A percentile compares a stretch with the other conserved stretches of the same genome.
phyloP scores from a whole-genome alignment of 1,140 invertebrate species.

The Liolophura sinensis region DNA sequence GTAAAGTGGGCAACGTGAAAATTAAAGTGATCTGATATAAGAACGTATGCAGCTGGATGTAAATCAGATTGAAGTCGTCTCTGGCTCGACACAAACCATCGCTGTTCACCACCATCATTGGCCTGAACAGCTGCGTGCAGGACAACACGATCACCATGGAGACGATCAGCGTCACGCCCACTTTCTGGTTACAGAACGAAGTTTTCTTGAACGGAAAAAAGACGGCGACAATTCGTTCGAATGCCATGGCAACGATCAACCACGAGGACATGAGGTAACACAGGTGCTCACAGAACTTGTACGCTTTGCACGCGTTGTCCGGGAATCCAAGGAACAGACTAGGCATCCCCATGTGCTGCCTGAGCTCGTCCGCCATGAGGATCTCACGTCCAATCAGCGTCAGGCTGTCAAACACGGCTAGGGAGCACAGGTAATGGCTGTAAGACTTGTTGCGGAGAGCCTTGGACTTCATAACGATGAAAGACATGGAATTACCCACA shows the following conservation, averaged over 20 bases:
- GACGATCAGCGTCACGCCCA: slow-evolving; percentile 32
- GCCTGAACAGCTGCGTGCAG: slow-evolving; percentile 21
- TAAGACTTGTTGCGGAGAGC: slow-evolving; percentile 37
- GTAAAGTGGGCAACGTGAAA: slow-evolving; percentile 33
- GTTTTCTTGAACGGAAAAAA: slow-evolving; percentile 38
- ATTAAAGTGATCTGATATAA: slow-evolving; percentile 42
- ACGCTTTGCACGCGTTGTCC: slow-evolving; percentile 30
- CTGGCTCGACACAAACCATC: slow-evolving; percentile 21
- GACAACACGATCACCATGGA: slow-evolving; percentile 21
- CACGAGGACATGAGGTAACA: slow-evolving; percentile 44
- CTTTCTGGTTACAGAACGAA: slow-evolving; percentile 26
- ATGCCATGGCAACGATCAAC: slow-evolving; percentile 44
- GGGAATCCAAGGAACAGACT: slow-evolving; percentile 22
- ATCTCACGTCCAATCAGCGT: slow-evolving; percentile 11
- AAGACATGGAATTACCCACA: slow-evolving; percentile 38
- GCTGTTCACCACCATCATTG: slow-evolving; percentile 35
- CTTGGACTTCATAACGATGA: slow-evolving; percentile 42
- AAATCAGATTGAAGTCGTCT: slow-evolving; percentile 19
- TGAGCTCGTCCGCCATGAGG: slow-evolving; percentile 18
- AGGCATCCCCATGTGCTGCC: slow-evolving; percentile 8
- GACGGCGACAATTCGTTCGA: slow-evolving; percentile 42
- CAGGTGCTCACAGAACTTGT: slow-evolving; percentile 32
- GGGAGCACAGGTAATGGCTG: slow-evolving; percentile 37
- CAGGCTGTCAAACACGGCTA: slow-evolving; percentile 30
- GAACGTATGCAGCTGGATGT: slow-evolving; percentile 41